Evolutionary conservation across 2,113 vertebrate species (phyloP).

Genomic region (Eurystomus gularis): DNA sequence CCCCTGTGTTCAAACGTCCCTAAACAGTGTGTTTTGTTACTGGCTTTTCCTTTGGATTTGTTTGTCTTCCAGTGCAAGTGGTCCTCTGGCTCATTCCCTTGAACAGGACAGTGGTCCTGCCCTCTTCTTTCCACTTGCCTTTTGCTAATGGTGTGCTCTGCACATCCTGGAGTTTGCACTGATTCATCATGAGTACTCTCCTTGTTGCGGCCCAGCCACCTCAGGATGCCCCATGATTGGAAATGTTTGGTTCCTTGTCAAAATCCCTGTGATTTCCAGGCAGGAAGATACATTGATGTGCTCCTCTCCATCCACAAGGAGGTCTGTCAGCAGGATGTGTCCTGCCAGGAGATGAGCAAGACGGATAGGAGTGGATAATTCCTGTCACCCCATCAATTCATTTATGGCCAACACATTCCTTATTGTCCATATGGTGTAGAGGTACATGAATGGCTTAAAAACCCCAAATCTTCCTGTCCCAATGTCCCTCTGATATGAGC

Average conservation of each 20-base stretch:
- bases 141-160: background rate
- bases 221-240: accelerated
- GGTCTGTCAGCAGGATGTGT: background rate
- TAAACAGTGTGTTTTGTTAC: background rate
- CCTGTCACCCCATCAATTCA: background rate
- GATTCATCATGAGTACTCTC: too few species aligned
- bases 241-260: background rate
- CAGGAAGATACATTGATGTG: background rate
- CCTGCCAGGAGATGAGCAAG: background rate
- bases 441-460: background rate
- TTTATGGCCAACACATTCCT: too few species aligned
- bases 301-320: background rate
- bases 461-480: background rate
- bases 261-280: background rate
- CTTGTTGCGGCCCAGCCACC: background rate
- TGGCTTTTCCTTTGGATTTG: background rate
- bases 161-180: background rate
- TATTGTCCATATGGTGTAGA: background rate
- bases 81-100: background rate
- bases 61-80: background rate
- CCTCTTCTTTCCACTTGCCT: background rate
- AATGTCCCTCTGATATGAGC: accelerated
- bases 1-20: too few species aligned
- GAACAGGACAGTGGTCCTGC: background rate
- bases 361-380: background rate